Conservation (phyloP, 2,888 invertebrate species). For the Orthosia incerta region DNA sequence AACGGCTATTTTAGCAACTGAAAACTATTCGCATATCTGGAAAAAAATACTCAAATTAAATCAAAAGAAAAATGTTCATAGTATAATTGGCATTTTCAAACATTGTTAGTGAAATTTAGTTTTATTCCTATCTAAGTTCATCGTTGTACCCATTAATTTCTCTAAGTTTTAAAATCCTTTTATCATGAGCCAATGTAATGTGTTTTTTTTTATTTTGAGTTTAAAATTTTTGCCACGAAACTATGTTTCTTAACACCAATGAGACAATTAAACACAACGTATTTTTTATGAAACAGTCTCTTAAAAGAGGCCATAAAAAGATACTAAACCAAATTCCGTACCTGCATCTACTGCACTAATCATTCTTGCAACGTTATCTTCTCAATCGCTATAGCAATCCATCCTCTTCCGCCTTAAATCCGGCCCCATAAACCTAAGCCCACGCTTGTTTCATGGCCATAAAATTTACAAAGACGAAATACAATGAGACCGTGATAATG, state of each 20-base stretch:
- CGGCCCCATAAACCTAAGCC: slow-evolving; percentile 32
- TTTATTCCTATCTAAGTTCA: too few species aligned
- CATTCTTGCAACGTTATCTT: neutral
- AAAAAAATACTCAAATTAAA: neutral
- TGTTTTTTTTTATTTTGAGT: too few species aligned
- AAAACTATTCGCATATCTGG: too few species aligned
- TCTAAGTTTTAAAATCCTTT: too few species aligned
- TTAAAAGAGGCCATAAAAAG: neutral
- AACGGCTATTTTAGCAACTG: neutral
- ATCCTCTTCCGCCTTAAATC: slow-evolving; percentile 27
- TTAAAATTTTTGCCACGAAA: too few species aligned
- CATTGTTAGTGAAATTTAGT: too few species aligned
- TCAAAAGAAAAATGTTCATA: too few species aligned
- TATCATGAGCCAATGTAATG: too few species aligned
- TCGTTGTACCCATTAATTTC: too few species aligned
- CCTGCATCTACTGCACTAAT: neutral
- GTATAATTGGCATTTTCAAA: too few species aligned
- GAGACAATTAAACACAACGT: neutral
- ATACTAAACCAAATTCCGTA: neutral
- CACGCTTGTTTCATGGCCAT: slow-evolving; percentile 64
- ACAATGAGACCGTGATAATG: slow-evolving; percentile 75
- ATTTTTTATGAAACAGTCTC: too few species aligned
- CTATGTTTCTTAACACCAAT: too few species aligned
- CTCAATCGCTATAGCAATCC: neutral
- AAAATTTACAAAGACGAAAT: slow-evolving; percentile 70